phyloP scores from a whole-genome alignment of 2,113 vertebrate species.

The Ariopsis seemanni region DNA sequence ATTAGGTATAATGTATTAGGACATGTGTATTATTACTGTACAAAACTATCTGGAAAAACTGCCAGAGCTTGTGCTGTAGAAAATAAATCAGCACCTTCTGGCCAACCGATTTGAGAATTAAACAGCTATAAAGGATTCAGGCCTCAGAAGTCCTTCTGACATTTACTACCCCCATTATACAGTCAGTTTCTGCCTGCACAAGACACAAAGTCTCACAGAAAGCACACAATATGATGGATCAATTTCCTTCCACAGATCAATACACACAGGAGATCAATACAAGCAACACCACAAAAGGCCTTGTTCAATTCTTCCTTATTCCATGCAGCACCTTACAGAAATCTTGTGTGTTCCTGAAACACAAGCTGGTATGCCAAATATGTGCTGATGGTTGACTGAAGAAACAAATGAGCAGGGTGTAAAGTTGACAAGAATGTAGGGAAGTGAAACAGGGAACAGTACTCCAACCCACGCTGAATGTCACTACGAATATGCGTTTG shows the following conservation, averaged over 20 bases:
- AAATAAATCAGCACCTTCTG: neutral
- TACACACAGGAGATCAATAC: slow-evolving; percentile 27
- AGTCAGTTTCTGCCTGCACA: neutral
- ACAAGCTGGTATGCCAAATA: slow-evolving; percentile 15
- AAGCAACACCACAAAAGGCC: neutral
- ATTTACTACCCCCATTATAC: slow-evolving; percentile 8
- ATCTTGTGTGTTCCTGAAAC: neutral
- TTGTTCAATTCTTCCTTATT: neutral
- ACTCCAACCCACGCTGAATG: neutral
- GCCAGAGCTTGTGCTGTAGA: neutral
- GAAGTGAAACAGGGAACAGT: slow-evolving; percentile 17
- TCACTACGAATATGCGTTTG: neutral
- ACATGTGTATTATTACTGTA: neutral
- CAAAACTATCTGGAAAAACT: neutral
- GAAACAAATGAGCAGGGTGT: slow-evolving; percentile 21
- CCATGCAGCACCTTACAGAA: neutral
- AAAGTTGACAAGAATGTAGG: slow-evolving; percentile 23
- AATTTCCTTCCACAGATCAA: slow-evolving; percentile 34
- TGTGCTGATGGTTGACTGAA: slow-evolving; percentile 33
- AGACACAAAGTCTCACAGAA: slow-evolving; percentile 5
- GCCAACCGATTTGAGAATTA: slow-evolving; percentile 11
- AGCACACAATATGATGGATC: slow-evolving; percentile 18
- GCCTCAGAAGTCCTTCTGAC: slow-evolving; percentile 1
- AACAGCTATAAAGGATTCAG: neutral
- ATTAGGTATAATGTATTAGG: neutral